Percentiles rank a stretch among this genome's conserved stretches.
These are phyloP conservation scores for Halcyon badia DNA, from an alignment of 2,797 vertebrate species.

Conservation along the genomic window DNA sequence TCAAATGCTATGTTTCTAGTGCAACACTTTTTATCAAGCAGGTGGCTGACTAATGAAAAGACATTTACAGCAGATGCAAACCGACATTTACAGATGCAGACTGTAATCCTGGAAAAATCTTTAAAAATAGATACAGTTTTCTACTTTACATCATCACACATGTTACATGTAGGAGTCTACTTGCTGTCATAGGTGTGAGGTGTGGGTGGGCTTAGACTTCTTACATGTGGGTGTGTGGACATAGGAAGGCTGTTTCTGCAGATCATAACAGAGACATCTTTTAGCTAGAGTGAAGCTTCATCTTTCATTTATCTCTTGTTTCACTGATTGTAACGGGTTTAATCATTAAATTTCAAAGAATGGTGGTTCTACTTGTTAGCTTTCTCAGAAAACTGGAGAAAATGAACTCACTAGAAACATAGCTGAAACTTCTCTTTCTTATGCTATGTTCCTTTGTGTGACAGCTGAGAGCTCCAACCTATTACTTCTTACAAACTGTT, in stretches of 20 bases:
- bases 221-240: background rate
- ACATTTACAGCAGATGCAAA: slow-evolving; percentile 38
- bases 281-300: background rate
- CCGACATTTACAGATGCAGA: background rate
- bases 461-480: background rate
- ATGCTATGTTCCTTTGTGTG: background rate
- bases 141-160: background rate
- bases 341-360: background rate
- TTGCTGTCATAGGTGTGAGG: background rate
- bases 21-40: slow-evolving; percentile 20
- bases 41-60: slow-evolving; percentile 55
- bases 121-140: slow-evolving; percentile 2
- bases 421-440: slow-evolving; percentile 7
- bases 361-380: background rate
- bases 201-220: background rate
- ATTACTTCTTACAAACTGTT: background rate
- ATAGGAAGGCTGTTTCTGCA: background rate
- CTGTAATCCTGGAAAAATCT: slow-evolving; percentile 10
- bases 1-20: background rate
- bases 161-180: background rate
- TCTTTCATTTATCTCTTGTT: slow-evolving; percentile 3
- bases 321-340: background rate
- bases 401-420: slow-evolving; percentile 23
- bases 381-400: slow-evolving; percentile 35
- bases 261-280: background rate